Percentiles rank a stretch among this genome's conserved stretches.
Conservation (phyloP, 2,113 vertebrate genomes). For the Cricetomys ansorgei region DNA sequence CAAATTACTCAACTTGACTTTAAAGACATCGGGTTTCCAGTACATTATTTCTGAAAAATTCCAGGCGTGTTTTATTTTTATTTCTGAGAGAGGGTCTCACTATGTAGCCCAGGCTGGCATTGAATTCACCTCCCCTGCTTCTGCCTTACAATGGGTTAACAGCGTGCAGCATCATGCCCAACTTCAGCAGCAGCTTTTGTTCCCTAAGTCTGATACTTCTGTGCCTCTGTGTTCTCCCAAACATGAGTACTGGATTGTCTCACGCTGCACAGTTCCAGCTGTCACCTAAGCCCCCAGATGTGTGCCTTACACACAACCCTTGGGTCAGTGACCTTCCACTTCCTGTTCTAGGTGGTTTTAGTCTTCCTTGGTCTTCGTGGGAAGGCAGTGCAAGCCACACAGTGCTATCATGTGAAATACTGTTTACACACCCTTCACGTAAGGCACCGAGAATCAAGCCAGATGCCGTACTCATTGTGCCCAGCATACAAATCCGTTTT, state of each 20-base stretch:
- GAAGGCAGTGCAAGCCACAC: background rate
- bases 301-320: background rate
- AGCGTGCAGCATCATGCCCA: background rate
- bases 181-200: background rate
- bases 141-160: background rate
- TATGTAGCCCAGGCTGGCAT: background rate
- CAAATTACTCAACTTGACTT: background rate
- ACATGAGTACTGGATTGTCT: background rate
- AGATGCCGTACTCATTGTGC: background rate
- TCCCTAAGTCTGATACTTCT: background rate
- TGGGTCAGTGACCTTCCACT: background rate
- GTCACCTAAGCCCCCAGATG: background rate
- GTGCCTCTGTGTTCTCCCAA: background rate
- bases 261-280: background rate
- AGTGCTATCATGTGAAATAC: background rate
- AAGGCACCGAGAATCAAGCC: background rate
- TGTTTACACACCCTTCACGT: background rate
- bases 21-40: slow-evolving; percentile 40
- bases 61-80: background rate
- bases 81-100: background rate
- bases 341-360: background rate
- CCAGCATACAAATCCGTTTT: background rate
- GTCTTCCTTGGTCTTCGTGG: background rate
- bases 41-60: slow-evolving; percentile 17
- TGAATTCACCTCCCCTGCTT: background rate